Base-by-base conservation (phyloP, 2,113 vertebrate genomes). In the Macquaria ambigua region DNA sequence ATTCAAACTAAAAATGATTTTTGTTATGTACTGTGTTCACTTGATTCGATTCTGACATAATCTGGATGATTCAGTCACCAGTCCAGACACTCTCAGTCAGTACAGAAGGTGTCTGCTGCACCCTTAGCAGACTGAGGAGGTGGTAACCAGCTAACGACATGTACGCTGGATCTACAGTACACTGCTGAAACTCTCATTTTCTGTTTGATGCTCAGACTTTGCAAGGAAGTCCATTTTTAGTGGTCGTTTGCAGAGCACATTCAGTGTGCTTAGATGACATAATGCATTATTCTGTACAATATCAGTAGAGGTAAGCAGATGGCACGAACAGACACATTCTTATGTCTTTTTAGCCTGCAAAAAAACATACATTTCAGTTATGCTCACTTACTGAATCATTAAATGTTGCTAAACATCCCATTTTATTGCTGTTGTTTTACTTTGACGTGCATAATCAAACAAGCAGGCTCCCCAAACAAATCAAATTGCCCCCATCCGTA, bases 91-190 rank as follows among this genome's bases (percentile, higher is more conserved):
- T 56, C 63, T 67, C 71, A 75, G 79, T 62, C 20, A 20, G 86
- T 83, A 84, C 86, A 81, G 86, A 83, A 89, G 84, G 87, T 90
- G 74, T 88, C 59, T 80, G 83, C 84, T 89, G 73, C 82, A 81
- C 79, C 79, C 55, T 81, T 48, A 69, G 79, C 84, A 83, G 79
- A 63, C 74, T 90, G 77, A 89, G 87, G 84, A 90, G 85, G 89
- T 90, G 89, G 79, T 39, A 83, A 61, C 79, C 79, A 77, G 78
- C 71, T 86, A 78, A 74, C 58, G 15, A 81, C 69, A 43, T 82
- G 70, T 73, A 70, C 68, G 11, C 56, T 83, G 68, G 64, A 72
- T 82, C 58, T 70, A 14, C 74, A 86, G 80, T 28, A 20, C 74
- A 25, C 74, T 31, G 67, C 61, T 66, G 8, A 81, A 86, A 34